Evolutionary conservation across 2,888 invertebrate species (phyloP).

Genomic region (Drosophila peninsularis): DNA sequence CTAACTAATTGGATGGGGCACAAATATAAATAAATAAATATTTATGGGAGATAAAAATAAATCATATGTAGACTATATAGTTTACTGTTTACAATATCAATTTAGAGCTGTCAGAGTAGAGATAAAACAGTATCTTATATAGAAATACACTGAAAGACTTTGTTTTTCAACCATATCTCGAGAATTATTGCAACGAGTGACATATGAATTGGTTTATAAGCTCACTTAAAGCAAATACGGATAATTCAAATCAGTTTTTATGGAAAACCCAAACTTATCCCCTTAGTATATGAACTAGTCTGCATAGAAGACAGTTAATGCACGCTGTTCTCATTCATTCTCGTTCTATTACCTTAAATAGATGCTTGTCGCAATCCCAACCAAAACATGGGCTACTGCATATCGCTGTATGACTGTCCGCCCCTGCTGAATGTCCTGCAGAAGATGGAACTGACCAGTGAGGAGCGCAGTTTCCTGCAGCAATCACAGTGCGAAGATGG

Average conservation of each 20-base stretch:
- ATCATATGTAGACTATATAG: neutral
- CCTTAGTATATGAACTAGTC: too few species aligned
- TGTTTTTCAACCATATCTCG: neutral
- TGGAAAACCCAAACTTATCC: too few species aligned
- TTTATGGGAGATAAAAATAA: neutral
- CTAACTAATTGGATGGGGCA: neutral
- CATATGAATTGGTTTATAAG: too few species aligned
- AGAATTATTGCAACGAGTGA: neutral
- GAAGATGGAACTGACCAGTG: conserved; percentile 38
- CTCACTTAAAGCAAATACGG: too few species aligned
- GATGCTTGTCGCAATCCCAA: conserved; percentile 86
- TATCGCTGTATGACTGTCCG: conserved; percentile 82
- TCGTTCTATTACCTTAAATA: neutral
- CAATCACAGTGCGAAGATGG: conserved; percentile 79
- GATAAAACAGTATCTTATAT: neutral
- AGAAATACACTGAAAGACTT: neutral
- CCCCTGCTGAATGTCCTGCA: conserved; percentile 66
- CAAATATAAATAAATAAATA: neutral
- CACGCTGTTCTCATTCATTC: too few species aligned
- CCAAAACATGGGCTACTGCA: conserved; percentile 73
- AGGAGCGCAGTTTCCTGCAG: conserved; percentile 70
- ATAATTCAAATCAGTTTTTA: too few species aligned
- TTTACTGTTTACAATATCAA: neutral
- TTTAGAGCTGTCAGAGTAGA: neutral
- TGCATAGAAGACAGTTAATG: too few species aligned